Conservation (phyloP, 2,113 vertebrate genomes). For the Rostratula benghalensis region DNA sequence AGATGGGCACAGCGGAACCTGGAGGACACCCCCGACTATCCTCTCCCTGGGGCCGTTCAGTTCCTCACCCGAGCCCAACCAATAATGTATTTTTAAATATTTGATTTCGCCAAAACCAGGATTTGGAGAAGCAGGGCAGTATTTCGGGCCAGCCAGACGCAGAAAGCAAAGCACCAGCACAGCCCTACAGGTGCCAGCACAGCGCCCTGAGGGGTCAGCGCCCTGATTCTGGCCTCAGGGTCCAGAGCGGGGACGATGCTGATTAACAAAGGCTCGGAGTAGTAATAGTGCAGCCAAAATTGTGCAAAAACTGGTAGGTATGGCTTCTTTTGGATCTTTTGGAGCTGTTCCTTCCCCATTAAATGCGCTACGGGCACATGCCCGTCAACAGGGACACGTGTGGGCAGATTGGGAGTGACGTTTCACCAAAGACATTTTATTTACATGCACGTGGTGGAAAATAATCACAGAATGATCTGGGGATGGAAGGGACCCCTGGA, state of each 20-base stretch:
- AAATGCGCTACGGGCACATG: not conserved
- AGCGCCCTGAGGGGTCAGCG: too few relatives aligned
- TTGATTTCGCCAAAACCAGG: not conserved
- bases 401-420: not conserved
- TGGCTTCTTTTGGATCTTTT: not conserved
- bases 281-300: not conserved
- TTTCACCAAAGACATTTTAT: not conserved
- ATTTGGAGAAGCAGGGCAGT: not conserved
- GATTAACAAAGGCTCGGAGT: not conserved
- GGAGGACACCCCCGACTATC: not conserved
- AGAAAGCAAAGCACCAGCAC: not conserved
- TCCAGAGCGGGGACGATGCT: not conserved
- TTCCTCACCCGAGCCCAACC: not conserved
- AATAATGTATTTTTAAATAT: too few relatives aligned
- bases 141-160: not conserved
- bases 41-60: fast-evolving
- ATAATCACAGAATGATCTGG: too few relatives aligned
- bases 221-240: not conserved
- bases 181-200: not conserved
- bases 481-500: too few relatives aligned
- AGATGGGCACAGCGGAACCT: fast-evolving
- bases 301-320: not conserved
- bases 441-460: not conserved
- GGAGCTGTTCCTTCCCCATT: not conserved
- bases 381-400: not conserved